Conservation (phyloP, 2,888 invertebrate species). For the Ophraella communa region DNA sequence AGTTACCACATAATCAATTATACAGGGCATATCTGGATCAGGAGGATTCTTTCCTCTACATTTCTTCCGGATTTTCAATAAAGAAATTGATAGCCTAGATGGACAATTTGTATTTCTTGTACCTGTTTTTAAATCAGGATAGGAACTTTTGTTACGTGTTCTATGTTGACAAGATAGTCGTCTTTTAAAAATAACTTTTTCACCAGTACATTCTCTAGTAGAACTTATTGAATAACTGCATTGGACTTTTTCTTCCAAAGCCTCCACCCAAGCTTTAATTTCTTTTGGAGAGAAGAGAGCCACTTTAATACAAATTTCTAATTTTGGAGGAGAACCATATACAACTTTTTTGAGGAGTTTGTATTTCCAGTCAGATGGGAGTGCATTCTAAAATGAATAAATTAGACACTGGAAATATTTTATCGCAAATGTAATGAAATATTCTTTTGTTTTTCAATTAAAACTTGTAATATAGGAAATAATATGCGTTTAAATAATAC, state of each 20-base stretch:
- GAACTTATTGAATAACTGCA: constrained; percentile 17
- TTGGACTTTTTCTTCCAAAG: constrained; percentile 20
- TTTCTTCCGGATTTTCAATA: constrained; percentile 13
- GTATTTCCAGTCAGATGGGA: constrained; percentile 21
- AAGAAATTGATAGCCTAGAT: constrained; percentile 4
- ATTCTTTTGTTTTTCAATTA: no score
- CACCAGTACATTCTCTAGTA: constrained; percentile 12
- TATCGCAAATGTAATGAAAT: no score
- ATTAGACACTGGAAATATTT: no score
- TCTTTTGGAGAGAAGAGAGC: constrained; percentile 4
- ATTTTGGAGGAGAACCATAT: constrained; percentile 11
- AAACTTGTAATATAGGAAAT: no score
- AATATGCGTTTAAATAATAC: no score
- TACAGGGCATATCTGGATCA: constrained; percentile 17
- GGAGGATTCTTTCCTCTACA: constrained; percentile 16
- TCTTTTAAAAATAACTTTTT: constrained; percentile 19
- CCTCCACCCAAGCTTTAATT: constrained; percentile 14
- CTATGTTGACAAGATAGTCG: constrained; percentile 10
- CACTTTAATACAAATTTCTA: constrained; percentile 16
- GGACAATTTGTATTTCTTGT: constrained; percentile 18
- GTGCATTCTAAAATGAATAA: constrained; percentile 1
- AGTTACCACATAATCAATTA: constrained; percentile 18
- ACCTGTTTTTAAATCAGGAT: constrained; percentile 3
- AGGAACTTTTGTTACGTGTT: constrained; percentile 11
- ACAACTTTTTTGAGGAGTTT: constrained; percentile 17